Base-by-base conservation (phyloP, 2,888 invertebrate genomes). In the Apodemia hepburni region DNA sequence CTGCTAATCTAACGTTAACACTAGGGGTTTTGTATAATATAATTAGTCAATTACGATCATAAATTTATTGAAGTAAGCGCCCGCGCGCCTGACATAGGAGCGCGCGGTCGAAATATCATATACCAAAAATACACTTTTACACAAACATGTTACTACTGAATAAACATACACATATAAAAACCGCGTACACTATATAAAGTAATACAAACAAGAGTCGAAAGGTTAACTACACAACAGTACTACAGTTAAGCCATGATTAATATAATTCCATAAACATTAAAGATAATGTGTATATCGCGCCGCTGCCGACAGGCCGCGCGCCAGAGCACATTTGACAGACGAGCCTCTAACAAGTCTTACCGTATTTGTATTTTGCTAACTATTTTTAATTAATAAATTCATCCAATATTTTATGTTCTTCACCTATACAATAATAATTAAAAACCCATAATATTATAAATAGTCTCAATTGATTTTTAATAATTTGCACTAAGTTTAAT, bases 31-130 rank as follows among this genome's bases (percentile, higher is more conserved):
- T 81, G 80, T 85, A 84, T 88, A 91, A 92, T 92, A 86, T 88
- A 92, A 92, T 92, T 92, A 92, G 92, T 92, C 92, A 92, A 92
- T 92, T 92, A 92, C 92, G 92, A 92, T 92, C 79, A 84, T 91
- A 90, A 91, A 83, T 88, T 79, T 86, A 89, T 85, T 82, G 79
- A 80, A 80, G 70, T 70, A 66, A 64, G 69, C 70, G 71, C 71
- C 76, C 75, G 73, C 74, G 73, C 73, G 66, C 62, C 59, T 69
- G 69, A 70, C 75, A 66, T 72, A 68, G 70, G 68, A 18, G 72
- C 72, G 71, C 75, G 72, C 76, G 70, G 69, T 73, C 79, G 77
- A 79, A 79, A 78, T 60, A 57, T 62, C 57, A 60, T 75, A 78
- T 84, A 87, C 84, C 80, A 79, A 85, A 87, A 86, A 88, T 89